Evolutionary conservation across 1,140 invertebrate genomes (phyloP).

Genomic region (Bathynomus jamesi): DNA sequence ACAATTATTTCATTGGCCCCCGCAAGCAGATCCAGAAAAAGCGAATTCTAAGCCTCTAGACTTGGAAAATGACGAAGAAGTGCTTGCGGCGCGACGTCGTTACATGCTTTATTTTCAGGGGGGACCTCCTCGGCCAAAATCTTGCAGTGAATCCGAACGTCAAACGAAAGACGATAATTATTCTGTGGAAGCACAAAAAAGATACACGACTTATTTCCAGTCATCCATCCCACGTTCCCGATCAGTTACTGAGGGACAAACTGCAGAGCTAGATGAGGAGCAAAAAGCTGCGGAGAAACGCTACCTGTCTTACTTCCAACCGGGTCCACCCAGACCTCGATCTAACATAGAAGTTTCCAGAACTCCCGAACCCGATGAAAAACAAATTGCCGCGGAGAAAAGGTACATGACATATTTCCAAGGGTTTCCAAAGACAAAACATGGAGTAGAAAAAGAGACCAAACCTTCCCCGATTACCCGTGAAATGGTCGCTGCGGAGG

Average conservation of each 20-base stretch:
- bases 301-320: conserved; percentile 26
- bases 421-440: conserved; percentile 31
- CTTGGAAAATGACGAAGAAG: conserved; percentile 18
- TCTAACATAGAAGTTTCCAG: neutral
- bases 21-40: neutral
- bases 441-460: conserved; percentile 17
- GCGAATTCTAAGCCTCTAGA: neutral
- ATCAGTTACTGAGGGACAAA: conserved; percentile 4
- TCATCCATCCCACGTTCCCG: conserved; percentile 14
- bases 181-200: conserved; percentile 5
- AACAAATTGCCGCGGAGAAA: conserved; percentile 16
- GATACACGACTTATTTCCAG: conserved; percentile 23
- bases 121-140: conserved; percentile 18
- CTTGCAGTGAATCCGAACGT: conserved; percentile 9
- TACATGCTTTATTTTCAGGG: conserved; percentile 28
- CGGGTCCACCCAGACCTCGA: conserved; percentile 21
- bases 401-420: conserved; percentile 22
- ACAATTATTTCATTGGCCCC: conserved; percentile 28
- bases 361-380: conserved; percentile 11
- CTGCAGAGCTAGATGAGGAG: conserved; percentile 19
- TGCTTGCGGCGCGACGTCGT: conserved; percentile 21
- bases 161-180: conserved; percentile 4
- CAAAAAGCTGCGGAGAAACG: conserved; percentile 27
- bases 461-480: conserved; percentile 14
- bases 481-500: conserved; percentile 31